Conservation (phyloP, 2,113 vertebrate species). For the Elanus axillaris region DNA sequence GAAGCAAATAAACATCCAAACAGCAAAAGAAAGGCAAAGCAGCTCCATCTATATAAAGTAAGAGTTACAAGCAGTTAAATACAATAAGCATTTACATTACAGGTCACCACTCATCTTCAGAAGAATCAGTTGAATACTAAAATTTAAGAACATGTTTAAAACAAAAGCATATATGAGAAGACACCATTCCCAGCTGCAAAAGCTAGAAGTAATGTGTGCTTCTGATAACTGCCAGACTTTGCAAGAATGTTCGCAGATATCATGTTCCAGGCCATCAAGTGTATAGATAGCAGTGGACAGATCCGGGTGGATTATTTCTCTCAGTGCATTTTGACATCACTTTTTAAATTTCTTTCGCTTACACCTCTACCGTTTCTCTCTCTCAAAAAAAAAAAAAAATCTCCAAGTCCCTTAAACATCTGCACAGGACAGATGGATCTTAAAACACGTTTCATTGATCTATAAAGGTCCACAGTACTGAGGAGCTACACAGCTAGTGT, state of each 20-base stretch:
- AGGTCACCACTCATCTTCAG: neutral
- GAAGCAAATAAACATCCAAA: conserved; percentile 11
- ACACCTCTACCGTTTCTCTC: neutral
- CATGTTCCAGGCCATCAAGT: neutral
- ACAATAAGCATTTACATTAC: neutral
- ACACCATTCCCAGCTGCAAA: neutral
- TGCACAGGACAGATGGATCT: neutral
- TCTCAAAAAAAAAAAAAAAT: too few relatives aligned
- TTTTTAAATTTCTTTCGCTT: neutral
- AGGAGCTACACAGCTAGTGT: neutral
- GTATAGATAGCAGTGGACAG: neutral
- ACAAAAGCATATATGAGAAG: neutral
- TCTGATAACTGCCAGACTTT: neutral
- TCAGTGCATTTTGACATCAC: neutral
- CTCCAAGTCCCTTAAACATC: neutral
- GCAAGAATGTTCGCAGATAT: neutral
- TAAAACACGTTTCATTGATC: neutral
- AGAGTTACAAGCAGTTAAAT: neutral
- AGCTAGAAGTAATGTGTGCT: neutral
- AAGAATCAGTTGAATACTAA: neutral
- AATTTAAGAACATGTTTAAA: neutral
- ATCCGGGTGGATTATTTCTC: neutral
- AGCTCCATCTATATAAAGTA: conserved; percentile 64
- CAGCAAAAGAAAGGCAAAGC: neutral
- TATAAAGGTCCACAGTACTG: neutral